These are phyloP conservation scores for Colletes gigas DNA, from an alignment of 1,140 invertebrate species.

Conservation along the genomic window DNA sequence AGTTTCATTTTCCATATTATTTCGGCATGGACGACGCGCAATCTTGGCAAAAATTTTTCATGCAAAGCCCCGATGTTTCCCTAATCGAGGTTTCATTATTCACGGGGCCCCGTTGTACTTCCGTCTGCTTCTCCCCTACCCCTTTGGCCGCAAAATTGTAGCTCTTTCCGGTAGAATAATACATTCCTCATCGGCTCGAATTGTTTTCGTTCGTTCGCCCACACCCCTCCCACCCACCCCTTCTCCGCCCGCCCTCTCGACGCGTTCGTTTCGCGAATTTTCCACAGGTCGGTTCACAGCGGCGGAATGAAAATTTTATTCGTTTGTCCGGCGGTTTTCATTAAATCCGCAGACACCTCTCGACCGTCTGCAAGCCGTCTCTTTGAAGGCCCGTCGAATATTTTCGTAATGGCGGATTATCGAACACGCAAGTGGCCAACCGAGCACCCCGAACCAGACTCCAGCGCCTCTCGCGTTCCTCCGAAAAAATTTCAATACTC, in stretches of 20 bases:
- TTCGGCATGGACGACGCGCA: background rate
- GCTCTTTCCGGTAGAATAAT: constrained; percentile 48
- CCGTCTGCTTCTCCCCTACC: background rate
- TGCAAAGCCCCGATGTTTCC: constrained; percentile 32
- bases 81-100: constrained; percentile 46
- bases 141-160: constrained; percentile 16
- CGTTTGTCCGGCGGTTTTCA: constrained; percentile 61
- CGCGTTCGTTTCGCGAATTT: constrained; percentile 47
- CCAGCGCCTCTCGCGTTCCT: too few species aligned
- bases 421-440: constrained; percentile 38
- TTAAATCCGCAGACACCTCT: constrained; percentile 64
- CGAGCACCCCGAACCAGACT: background rate
- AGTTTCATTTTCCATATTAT: background rate
- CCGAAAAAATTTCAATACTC: background rate
- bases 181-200: constrained; percentile 42
- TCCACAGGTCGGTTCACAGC: constrained; percentile 25
- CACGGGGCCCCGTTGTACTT: background rate
- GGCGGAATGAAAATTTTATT: constrained; percentile 62
- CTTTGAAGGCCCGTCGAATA: constrained; percentile 58
- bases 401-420: constrained; percentile 57
- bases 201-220: constrained; percentile 57
- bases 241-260: background rate
- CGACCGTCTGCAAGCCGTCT: constrained; percentile 33
- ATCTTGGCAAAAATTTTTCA: constrained; percentile 11
- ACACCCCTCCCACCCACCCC: background rate